Conservation (phyloP, 1,140 invertebrate genomes). For the Daktulosphaira vitifoliae region DNA sequence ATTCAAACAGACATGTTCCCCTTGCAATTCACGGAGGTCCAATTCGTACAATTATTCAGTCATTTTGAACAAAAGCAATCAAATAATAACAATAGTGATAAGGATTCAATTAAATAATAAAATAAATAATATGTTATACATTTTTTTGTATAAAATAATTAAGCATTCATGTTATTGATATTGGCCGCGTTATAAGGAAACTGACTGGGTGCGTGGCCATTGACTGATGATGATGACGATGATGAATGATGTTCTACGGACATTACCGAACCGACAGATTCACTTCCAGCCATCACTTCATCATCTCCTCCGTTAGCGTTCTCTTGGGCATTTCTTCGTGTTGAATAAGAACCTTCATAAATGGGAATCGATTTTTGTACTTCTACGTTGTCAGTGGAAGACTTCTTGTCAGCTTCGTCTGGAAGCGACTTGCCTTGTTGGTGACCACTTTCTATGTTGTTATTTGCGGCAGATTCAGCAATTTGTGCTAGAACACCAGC, state of each 20-base stretch:
- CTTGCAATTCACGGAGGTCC: too few species aligned
- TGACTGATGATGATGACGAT: not conserved
- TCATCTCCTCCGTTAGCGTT: not conserved
- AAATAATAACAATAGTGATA: too few species aligned
- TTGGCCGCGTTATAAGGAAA: conserved; percentile 26
- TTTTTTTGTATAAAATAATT: too few species aligned
- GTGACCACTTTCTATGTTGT: not conserved
- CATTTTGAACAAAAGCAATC: too few species aligned
- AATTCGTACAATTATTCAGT: too few species aligned
- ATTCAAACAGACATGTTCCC: too few species aligned
- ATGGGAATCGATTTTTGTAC: conserved; percentile 14
- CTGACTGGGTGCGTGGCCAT: conserved; percentile 19
- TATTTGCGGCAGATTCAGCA: conserved; percentile 18
- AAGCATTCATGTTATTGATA: not conserved
- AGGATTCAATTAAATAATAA: too few species aligned
- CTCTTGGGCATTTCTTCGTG: conserved; percentile 7
- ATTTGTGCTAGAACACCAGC: conserved; percentile 19
- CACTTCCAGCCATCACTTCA: conserved; percentile 17
- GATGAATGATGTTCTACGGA: not conserved
- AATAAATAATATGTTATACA: too few species aligned
- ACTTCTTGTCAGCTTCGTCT: too few species aligned
- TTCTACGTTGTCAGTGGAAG: not conserved
- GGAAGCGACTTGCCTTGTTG: too few species aligned
- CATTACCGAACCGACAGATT: not conserved
- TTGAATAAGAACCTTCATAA: conserved; percentile 21